phyloP scores from a whole-genome alignment of 2,797 vertebrate species.

The Artibeus lituratus region DNA sequence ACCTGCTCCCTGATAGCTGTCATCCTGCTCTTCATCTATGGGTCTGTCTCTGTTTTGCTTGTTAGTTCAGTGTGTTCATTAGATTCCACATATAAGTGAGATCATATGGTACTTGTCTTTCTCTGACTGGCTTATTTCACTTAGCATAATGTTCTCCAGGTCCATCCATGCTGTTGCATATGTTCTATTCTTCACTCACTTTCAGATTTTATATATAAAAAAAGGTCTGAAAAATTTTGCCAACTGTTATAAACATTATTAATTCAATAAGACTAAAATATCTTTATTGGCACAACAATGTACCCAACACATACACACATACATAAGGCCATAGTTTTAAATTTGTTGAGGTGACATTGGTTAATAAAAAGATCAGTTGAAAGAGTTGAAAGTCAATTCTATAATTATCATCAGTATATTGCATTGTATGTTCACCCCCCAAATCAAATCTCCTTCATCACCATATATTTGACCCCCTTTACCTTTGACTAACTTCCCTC shows the following conservation, averaged over 20 bases:
- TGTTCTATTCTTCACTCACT: neutral
- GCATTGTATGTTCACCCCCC: neutral
- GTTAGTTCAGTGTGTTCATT: neutral
- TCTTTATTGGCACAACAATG: neutral
- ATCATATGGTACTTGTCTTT: neutral
- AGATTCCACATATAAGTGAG: neutral
- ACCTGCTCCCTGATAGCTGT: no score
- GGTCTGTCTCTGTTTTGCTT: neutral
- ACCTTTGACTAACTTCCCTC: neutral
- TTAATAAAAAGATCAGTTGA: neutral
- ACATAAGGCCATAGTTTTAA: neutral
- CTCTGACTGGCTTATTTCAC: neutral
- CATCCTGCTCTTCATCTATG: neutral
- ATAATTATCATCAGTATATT: neutral
- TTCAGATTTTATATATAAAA: neutral
- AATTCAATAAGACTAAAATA: neutral
- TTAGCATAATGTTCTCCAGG: neutral
- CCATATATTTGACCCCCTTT: neutral
- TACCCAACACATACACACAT: neutral
- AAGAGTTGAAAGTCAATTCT: neutral
- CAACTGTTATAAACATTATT: neutral
- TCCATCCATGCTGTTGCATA: neutral
- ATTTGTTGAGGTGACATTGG: neutral
- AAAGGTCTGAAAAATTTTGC: neutral
- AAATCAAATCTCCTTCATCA: neutral